Base-by-base conservation (phyloP, 2,113 vertebrate genomes). In the Sakesphorus luctuosus region DNA sequence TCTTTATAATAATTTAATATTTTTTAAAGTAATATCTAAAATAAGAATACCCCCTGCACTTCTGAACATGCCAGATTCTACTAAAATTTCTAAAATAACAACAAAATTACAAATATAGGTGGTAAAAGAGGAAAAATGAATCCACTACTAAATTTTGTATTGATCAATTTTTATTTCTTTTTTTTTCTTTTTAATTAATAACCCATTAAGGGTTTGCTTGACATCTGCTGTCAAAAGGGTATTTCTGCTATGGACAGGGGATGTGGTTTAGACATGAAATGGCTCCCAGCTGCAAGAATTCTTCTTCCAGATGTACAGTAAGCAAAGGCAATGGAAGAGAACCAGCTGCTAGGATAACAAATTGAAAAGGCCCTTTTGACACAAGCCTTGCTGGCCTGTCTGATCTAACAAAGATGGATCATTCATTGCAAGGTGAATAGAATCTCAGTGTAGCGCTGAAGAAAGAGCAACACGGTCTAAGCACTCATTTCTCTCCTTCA, bases 221-320 rank as follows among this genome's bases (percentile, higher is more conserved):
- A 94, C 89, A 92, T 84, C 85, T 91, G 86, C 40, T 95, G 93
- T 95, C 95, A 97, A 94, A 94, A 67, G 84, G 85, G 92, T 96
- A 97, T 97, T 98, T 98, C 97, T 96, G 76, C 90, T 94, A 96
- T 84, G 93, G 95, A 96, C 75, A 79, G 75, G 96, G 93, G 96
- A 97, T 96, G 74, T 97, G 95, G 92, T 90, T 96, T 96, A 97
- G 96, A 97, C 93, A 85, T 90, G 93, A 98, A 98, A 98, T 98
- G 97, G 94, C 96, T 97, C 95, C 97, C 98, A 98, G 98, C 97
- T 98, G 97, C 95, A 96, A 91, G 92, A 96, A 97, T 89, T 55
- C 92, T 93, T 97, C 97, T 93, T 97, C 94, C 96, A 98, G 97
- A 97, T 97, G 95, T 84, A 97, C 92, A 96, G 96, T 96, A 97